Percentiles rank a stretch among this genome's conserved stretches.
Evolutionary conservation across 1,140 invertebrate species (phyloP).

Genomic region (Eciton burchellii): DNA sequence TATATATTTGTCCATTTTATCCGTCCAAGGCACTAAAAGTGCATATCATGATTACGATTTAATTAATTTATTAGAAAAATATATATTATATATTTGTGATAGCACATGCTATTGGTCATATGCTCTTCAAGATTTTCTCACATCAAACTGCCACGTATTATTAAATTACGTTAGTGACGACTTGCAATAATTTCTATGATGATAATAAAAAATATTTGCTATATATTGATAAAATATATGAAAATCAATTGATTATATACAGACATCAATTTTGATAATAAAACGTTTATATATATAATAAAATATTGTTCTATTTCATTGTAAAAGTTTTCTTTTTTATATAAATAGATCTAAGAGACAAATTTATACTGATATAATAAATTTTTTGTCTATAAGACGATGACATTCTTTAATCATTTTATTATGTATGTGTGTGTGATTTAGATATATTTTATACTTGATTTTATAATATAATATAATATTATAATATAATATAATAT

Average conservation of each 20-base stretch:
- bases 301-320: constrained; percentile 58
- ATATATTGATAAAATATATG: not conserved
- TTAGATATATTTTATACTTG: not conserved
- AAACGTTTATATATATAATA: constrained; percentile 29
- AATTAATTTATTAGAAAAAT: not conserved
- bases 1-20: constrained; percentile 29
- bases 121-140: no score
- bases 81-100: constrained; percentile 5
- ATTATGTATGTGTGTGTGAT: constrained; percentile 26
- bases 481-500: no score
- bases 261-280: constrained; percentile 7
- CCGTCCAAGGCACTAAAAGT: constrained; percentile 8
- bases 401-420: constrained; percentile 60
- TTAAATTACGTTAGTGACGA: no score
- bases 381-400: constrained; percentile 46
- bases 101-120: no score
- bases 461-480: constrained; percentile 21
- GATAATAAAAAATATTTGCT: no score
- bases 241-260: constrained; percentile 16
- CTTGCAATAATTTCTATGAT: no score
- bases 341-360: constrained; percentile 50
- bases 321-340: constrained; percentile 19
- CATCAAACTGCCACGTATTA: no score
- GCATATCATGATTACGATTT: constrained; percentile 23
- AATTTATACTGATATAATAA: constrained; percentile 38